Base-by-base conservation (phyloP, 2,113 vertebrate species). In the Smithornis capensis region DNA sequence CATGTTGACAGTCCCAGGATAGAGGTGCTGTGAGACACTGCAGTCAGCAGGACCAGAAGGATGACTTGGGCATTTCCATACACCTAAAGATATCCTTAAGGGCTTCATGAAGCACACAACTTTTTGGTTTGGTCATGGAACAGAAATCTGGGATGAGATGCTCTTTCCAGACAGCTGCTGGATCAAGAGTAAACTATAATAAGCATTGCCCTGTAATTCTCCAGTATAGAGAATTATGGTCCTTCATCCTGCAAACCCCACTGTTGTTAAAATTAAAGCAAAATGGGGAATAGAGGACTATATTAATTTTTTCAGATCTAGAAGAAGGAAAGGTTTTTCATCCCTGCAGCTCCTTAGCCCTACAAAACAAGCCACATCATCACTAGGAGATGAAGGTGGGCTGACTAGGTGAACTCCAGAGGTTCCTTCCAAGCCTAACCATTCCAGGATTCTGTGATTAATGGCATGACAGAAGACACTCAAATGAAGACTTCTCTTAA, bases 1-100 rank as follows among this genome's bases (percentile, higher is more conserved):
- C 55, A 19, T 23, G 14, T 1, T 4, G 1, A 38, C 18, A 70
- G 4, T 64, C 29, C 37, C 42, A 56, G 21, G 50, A 89, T 0
- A 9, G 44, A 87, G 47, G 9, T 40, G 23, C 42, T 73, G 53
- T 10, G 57, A 50, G 47, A 76, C 13, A 52, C 45, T 3, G 4
- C 53, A 60, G 52, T 14, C 29, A 69, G 55, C 29, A 60, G 53
- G 22, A 76, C 13, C 22, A 59, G 49, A 28, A 71, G 40, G 21
- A 76, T 27, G 29, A 81, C 14, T 16, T 9, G 23, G 14, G 19
- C 45, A 74, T 44, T 50, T 62, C 60, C 37, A 52, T 2, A 10
- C 25, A 84, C 55, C 10, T 53, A 2, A 53, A 75, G 11, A 33
- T 8, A 49, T 47, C 60, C 16, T 74, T 9, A 25, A 70, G 9